Percentiles rank a stretch among this genome's conserved stretches.
Evolutionary conservation across 2,113 vertebrate species (phyloP).

Genomic region (Phalacrocorax pelagicus): DNA sequence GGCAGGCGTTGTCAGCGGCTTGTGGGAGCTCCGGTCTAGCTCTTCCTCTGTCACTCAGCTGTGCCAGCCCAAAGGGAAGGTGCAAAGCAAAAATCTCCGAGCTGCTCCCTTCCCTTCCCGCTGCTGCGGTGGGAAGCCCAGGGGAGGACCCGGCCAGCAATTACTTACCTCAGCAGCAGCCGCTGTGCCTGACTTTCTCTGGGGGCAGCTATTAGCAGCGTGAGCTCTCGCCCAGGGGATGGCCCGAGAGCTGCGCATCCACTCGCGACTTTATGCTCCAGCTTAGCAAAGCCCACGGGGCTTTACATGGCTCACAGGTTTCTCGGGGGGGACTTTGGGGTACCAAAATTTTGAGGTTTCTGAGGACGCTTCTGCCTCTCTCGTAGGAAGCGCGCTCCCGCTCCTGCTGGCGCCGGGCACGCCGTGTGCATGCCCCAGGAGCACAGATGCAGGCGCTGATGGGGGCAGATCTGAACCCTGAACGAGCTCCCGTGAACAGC

Average conservation of each 20-base stretch:
- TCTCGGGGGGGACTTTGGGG: background rate
- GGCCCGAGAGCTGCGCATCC: background rate
- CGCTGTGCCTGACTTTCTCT: background rate
- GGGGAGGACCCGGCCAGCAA: background rate
- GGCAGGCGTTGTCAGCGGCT: background rate
- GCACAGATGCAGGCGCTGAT: accelerated
- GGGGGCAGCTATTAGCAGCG: accelerated
- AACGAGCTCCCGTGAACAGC: accelerated
- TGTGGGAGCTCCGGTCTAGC: background rate
- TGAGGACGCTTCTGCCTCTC: background rate
- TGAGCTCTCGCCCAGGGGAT: background rate
- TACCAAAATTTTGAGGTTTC: background rate
- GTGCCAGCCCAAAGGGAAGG: background rate
- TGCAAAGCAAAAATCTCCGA: background rate
- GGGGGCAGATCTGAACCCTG: background rate
- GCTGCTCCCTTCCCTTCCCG: background rate
- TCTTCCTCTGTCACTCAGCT: background rate
- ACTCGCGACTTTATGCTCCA: accelerated
- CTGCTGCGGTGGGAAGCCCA: background rate
- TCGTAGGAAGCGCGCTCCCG: accelerated
- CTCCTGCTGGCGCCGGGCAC: accelerated
- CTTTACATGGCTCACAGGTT: accelerated
- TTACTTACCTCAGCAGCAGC: background rate
- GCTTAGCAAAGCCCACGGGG: background rate
- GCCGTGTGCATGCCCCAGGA: accelerated